Evolutionary conservation across 2,797 vertebrate genomes (phyloP), one percentile per base, ranked within the genome.

Genomic region (Crypturellus tataupa): DNA sequence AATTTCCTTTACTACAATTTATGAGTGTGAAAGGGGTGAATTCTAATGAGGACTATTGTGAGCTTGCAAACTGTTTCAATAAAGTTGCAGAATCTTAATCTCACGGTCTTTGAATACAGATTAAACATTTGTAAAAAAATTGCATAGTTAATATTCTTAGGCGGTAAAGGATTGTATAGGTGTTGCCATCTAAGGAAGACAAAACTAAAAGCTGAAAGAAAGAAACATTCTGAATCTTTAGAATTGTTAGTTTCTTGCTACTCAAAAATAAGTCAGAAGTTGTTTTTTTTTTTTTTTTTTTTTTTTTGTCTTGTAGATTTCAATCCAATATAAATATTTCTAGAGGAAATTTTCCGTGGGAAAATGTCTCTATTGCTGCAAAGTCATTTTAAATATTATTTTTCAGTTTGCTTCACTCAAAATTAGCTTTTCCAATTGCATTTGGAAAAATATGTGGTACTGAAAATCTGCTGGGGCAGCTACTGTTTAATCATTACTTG

Each of bases 401-500:
- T 70, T 93, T 64, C 17, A 39, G 31, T 64, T 87, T 80, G 13
- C 9, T 65, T 6, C 24, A 33, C 8, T 42, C 20, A 42, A 7
- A 29, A 59, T 80, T 72, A 62, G 12, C 10, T 92, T 87, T 44
- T 42, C 3, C 33, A 58, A 47, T 42, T 91, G 33, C 27, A 58
- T 86, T 81, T 90, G 55, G 33, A 71, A 44, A 83, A 86, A 23
- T 23, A 11, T 6, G 3, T 4, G 3, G 9, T 51, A 18, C 46
- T 91, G 64, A 51, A 76, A 53, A 59, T 83, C 58, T 89, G 24
- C 56, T 46, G 56, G 79, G 72, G 29, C 58, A 93, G 70, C 25
- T 85, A 62, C 25, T 95, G 44, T 37, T 79, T 80, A 96, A 78
- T 92, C 86, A 83, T 60, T 49, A 3, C 31, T 79, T 76, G 64